Evolutionary conservation across 2,797 vertebrate species (phyloP).

Genomic region (Manis javanica): DNA sequence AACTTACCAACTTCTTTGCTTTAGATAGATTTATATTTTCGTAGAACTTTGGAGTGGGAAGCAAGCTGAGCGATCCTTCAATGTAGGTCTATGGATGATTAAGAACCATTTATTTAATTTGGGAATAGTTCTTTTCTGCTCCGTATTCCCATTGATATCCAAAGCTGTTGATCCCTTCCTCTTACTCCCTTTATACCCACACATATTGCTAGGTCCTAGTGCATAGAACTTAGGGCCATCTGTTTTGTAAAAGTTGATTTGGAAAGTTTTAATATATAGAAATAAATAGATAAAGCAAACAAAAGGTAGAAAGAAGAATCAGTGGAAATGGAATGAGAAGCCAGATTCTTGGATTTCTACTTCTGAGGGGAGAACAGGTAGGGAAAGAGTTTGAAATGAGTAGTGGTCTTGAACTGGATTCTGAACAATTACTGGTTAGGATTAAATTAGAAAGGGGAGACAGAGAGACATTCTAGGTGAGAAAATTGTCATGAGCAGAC

Average conservation of each 20-base stretch:
- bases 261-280: not conserved
- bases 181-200: not conserved
- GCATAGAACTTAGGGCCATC: not conserved
- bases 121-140: not conserved
- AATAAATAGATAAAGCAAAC: not conserved
- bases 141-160: not conserved
- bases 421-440: not conserved
- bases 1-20: not conserved
- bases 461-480: not conserved
- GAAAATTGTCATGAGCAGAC: not conserved
- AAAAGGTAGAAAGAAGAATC: not conserved
- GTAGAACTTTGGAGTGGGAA: not conserved
- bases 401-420: not conserved
- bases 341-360: not conserved
- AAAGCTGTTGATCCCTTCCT: not conserved
- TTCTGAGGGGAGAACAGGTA: not conserved
- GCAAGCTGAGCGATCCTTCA: not conserved
- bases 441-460: not conserved
- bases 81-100: accelerated
- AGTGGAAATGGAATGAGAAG: not conserved
- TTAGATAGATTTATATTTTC: not conserved
- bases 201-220: not conserved
- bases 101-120: not conserved
- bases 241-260: not conserved
- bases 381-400: not conserved